Evolutionary conservation across 1,140 invertebrate genomes (phyloP).

Genomic region (Centruroides sculpturatus): DNA sequence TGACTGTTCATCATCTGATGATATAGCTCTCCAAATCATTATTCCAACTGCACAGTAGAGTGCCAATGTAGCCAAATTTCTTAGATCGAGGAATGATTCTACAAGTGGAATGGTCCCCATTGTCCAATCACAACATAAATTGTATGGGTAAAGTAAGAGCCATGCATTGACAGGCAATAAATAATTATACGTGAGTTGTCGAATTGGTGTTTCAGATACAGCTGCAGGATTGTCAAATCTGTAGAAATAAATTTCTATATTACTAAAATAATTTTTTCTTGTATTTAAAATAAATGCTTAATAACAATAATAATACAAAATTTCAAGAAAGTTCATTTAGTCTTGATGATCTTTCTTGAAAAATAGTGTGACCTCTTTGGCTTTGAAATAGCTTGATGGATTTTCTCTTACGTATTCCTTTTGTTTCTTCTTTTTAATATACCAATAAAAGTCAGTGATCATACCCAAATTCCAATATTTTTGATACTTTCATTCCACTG

Average conservation of each 20-base stretch:
- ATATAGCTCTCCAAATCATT: conserved; percentile 5
- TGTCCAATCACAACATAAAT: conserved; percentile 94
- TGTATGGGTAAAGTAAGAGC: conserved; percentile 71
- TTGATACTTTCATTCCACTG: too few species aligned
- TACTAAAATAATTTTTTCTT: background rate
- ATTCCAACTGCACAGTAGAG: conserved; percentile 47
- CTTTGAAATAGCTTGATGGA: too few species aligned
- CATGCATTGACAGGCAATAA: conserved; percentile 78
- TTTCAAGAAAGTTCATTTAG: background rate
- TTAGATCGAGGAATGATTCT: conserved; percentile 54
- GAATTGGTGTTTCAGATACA: conserved; percentile 51
- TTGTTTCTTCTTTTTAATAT: too few species aligned
- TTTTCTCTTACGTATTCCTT: too few species aligned
- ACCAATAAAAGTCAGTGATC: too few species aligned
- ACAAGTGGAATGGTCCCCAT: conserved; percentile 91
- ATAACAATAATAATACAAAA: background rate
- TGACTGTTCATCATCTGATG: conserved; percentile 4
- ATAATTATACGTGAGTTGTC: conserved; percentile 88
- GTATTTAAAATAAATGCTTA: background rate
- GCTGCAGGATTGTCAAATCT: conserved; percentile 89
- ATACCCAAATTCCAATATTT: too few species aligned
- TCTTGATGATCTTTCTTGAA: too few species aligned
- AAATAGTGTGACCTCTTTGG: too few species aligned
- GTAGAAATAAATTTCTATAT: conserved; percentile 9
- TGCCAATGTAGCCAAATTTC: conserved; percentile 66